phyloP scores from a whole-genome alignment of 2,797 vertebrate genomes.

The Enteromius treurensis region DNA sequence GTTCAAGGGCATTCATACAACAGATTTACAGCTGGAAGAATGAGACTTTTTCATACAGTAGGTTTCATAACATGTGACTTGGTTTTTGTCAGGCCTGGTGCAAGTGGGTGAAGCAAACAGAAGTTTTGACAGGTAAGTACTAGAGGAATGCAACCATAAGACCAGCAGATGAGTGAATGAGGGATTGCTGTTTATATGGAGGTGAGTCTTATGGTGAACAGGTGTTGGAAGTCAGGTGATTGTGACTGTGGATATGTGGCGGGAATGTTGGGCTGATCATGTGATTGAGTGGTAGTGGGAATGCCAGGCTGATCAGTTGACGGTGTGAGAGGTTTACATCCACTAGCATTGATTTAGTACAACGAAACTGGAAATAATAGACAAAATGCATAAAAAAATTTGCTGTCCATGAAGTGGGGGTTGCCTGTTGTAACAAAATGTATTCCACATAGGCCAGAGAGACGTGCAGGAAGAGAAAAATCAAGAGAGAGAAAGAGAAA shows the following conservation, averaged over 20 bases:
- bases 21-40: conserved; percentile 32
- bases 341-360: conserved; percentile 39
- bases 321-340: not conserved
- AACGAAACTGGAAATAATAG: conserved; percentile 9
- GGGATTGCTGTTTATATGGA: too few relatives aligned
- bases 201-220: too few relatives aligned
- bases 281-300: too few relatives aligned
- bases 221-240: too few relatives aligned
- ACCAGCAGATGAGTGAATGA: too few relatives aligned
- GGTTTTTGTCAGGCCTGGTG: not conserved
- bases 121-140: too few relatives aligned
- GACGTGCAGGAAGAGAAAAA: conserved; percentile 48
- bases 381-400: conserved; percentile 36
- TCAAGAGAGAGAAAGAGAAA: conserved; percentile 41
- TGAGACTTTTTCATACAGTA: conserved; percentile 41
- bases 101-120: too few relatives aligned
- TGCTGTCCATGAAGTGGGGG: conserved; percentile 9
- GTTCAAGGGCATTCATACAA: conserved; percentile 42
- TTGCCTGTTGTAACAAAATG: conserved; percentile 53
- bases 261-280: too few relatives aligned
- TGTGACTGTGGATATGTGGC: too few relatives aligned
- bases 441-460: conserved; percentile 56
- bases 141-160: too few relatives aligned
- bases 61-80: conserved; percentile 20
- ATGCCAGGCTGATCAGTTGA: too few relatives aligned